A percentile compares a stretch with the other conserved stretches of the same genome.
Evolutionary conservation across 1,140 invertebrate species (phyloP).

Genomic region (Euura saliciscinereae): DNA sequence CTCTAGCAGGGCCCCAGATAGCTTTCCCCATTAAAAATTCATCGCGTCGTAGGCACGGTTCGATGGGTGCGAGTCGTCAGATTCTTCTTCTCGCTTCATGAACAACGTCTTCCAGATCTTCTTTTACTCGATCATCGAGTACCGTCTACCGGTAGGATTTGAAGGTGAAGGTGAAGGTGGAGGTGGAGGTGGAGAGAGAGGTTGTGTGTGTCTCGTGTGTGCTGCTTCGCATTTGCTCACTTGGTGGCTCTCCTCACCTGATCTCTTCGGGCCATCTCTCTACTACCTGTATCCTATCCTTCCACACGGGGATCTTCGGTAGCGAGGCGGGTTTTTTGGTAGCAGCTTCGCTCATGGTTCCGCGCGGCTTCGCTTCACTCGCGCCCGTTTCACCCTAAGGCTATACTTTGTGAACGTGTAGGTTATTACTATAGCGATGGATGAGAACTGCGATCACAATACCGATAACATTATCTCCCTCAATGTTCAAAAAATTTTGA

Average conservation of each 20-base stretch:
- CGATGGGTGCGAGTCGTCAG: neutral
- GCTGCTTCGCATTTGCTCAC: neutral
- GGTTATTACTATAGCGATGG: neutral
- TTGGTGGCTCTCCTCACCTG: neutral
- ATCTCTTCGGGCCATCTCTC: neutral
- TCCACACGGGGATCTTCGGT: conserved; percentile 34
- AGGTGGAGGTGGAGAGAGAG: too few relatives aligned
- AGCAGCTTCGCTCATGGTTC: conserved; percentile 35
- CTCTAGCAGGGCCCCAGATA: too few relatives aligned
- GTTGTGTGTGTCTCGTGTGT: too few relatives aligned
- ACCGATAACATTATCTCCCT: too few relatives aligned
- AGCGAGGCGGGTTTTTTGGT: conserved; percentile 56
- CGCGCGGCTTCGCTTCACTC: neutral
- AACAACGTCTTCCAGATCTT: too few relatives aligned
- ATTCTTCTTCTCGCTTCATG: neutral
- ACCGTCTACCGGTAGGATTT: too few relatives aligned
- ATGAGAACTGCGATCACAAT: neutral
- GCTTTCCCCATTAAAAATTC: too few relatives aligned
- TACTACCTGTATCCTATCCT: neutral
- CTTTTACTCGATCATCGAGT: too few relatives aligned
- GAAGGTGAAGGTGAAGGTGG: too few relatives aligned
- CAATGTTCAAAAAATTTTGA: too few relatives aligned
- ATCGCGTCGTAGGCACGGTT: neutral
- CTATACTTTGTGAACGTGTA: conserved; percentile 21
- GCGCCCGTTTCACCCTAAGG: conserved; percentile 37